A percentile compares a stretch with the other conserved stretches of the same genome.
Conservation (phyloP, 2,113 vertebrate genomes). For the Rhipidura dahli region DNA sequence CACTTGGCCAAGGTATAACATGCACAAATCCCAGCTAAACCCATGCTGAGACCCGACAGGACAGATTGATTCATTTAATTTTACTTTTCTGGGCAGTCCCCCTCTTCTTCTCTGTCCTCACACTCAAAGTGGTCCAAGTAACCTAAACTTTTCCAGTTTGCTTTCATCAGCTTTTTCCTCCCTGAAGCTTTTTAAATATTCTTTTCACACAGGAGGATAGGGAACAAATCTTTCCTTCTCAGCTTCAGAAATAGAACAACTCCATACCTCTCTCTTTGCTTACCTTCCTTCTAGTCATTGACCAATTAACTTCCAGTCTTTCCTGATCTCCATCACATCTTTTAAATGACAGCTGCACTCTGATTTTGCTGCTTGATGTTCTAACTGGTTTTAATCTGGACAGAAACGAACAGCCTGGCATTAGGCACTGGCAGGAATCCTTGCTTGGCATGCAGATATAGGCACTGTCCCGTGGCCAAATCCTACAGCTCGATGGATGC, state of each 20-base stretch:
- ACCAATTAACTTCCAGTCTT: neutral
- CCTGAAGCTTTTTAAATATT: neutral
- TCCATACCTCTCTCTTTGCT: neutral
- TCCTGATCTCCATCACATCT: neutral
- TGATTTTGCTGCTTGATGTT: conserved; percentile 10
- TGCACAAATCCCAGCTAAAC: neutral
- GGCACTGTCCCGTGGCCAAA: neutral
- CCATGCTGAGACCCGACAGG: neutral
- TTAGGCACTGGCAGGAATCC: conserved; percentile 11
- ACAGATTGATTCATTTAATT: neutral
- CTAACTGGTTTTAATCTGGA: neutral
- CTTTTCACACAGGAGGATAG: neutral
- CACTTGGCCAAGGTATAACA: neutral
- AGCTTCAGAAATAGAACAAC: neutral
- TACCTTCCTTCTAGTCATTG: neutral
- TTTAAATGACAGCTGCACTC: neutral
- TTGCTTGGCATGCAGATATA: conserved; percentile 4
- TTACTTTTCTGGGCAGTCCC: neutral
- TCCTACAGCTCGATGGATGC: neutral
- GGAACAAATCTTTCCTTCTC: neutral
- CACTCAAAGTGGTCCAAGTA: neutral
- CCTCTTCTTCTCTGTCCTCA: neutral
- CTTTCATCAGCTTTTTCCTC: conserved; percentile 2
- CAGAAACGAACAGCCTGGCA: neutral
- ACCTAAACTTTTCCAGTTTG: neutral